Base-by-base conservation (phyloP, 2,113 vertebrate species). In the Conger conger region DNA sequence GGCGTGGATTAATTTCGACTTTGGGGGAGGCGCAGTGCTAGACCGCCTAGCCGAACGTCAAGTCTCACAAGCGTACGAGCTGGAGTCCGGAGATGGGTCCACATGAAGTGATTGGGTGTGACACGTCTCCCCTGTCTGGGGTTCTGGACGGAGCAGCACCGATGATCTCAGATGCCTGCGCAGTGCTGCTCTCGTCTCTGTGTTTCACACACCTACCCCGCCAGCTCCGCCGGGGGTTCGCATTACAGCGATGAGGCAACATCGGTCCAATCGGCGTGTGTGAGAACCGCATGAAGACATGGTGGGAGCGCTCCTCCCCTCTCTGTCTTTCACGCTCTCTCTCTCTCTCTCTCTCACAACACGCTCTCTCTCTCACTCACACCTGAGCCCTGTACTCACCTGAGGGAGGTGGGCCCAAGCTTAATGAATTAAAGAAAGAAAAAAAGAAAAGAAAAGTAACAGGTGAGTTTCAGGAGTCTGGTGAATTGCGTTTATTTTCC, bases 251-350 rank as follows among this genome's bases (percentile, higher is more conserved):
- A 78, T 78, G 76, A 78, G 35, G 76, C 76, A 78, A 78, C 16
- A 78, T 78, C 38, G 36, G 16, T 3, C 76, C 76, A 78, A 78
- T 78, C 76, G 90, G 91, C 92, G 91, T 87, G 86, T 91, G 94
- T 95, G 94, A 94, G 94, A 96, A 96, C 93, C 88, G 90, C 92
- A 89, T 91, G 90, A 86, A 87, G 94, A 91, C 89, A 92, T 93
- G 96, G 95, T 96, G 96, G 94, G 96, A 96, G 96, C 89, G 95
- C 96, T 96, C 95, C 96, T 94, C 95, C 95, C 95, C 89, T 42
- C 38, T 38, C 78, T 78, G 76, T 78, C 76, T 78, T 23, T 38
- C 37, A 37, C 33, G 16, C 36, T 18, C 76, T 78, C 76, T 6
- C 76, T 78, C 76, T 76, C 76, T 78, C n/a, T n/a, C n/a, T n/a